Base-by-base conservation (phyloP, 2,888 invertebrate species). In the Drosophila setosimentum region DNA sequence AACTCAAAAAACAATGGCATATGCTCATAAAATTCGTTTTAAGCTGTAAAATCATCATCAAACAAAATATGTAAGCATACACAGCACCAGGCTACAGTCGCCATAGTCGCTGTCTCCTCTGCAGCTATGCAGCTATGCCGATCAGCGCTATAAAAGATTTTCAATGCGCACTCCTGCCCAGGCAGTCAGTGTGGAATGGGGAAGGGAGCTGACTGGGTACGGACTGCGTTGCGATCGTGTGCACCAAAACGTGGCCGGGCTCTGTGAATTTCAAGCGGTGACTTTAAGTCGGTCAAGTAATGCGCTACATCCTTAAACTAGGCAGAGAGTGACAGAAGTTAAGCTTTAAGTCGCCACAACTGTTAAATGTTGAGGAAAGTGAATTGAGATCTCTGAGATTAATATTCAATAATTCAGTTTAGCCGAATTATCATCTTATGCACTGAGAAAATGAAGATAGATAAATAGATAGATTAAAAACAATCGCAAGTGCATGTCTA, bases 31-130 rank as follows among this genome's bases (percentile, higher is more conserved):
- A 91, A 92, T 89, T 90, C 91, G 87, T 91, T 91, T 91, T 92
- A 92, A 91, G 91, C 91, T 92, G 92, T 91, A 92, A 91, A 91
- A 91, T 87, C 91, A 92, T 92, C 91, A 92, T 92, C 90, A 90
- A 89, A 81, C 88, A 80, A 83, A 86, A 85, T 85, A 82, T 87
- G 86, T 89, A 73, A 80, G 82, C 89, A 70, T 76, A 68, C 69
- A 66, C 57, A 63, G 35, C 29, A 53, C 27, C 40, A 48, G 58
- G 59, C 62, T 11, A 21, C 11, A 55, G 42, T 27, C 72, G 49
- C 18, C n/a, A 40, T 16, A 45, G 45, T 27, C 24, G 54, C 57
- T 77, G 68, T 65, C 24, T 45, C 45, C 45, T 24, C 45, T 45
- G 45, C 42, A 69, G 32, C 54, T 27, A n/a, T n/a, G n/a, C n/a